These are phyloP conservation scores for western clawed frog (Xenopus tropicalis) DNA, from an alignment of 2,113 vertebrate genomes.

Conservation along the genomic window UCB_Xtro_10.0 CM004443.2:209921501-209922000, in stretches of 20 bases:
- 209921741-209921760: slow-evolving; percentile 41
- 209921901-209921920: slow-evolving; percentile 25
- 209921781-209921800: slow-evolving; percentile 45
- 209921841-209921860: slow-evolving; percentile 37
- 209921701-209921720: slow-evolving; percentile 37
- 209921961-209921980: no score
- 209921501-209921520: no score
- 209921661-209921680: no score
- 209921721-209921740: slow-evolving; percentile 41
- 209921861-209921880: slow-evolving; percentile 41
- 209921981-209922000: no score
- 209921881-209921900: slow-evolving; percentile 39
- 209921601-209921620: no score
- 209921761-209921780: slow-evolving; percentile 40
- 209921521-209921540: no score
- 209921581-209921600: no score
- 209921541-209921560: no score
- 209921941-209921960: no score
- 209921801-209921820: slow-evolving; percentile 41
- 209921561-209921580: no score
- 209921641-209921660: no score
- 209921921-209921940: neutral
- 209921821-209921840: slow-evolving; percentile 32
- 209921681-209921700: slow-evolving; percentile 18
- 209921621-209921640: no score